A percentile compares a stretch with the other conserved stretches of the same genome.
phyloP scores from a whole-genome alignment of 2,113 vertebrate genomes.

The Probosciger aterrimus region DNA sequence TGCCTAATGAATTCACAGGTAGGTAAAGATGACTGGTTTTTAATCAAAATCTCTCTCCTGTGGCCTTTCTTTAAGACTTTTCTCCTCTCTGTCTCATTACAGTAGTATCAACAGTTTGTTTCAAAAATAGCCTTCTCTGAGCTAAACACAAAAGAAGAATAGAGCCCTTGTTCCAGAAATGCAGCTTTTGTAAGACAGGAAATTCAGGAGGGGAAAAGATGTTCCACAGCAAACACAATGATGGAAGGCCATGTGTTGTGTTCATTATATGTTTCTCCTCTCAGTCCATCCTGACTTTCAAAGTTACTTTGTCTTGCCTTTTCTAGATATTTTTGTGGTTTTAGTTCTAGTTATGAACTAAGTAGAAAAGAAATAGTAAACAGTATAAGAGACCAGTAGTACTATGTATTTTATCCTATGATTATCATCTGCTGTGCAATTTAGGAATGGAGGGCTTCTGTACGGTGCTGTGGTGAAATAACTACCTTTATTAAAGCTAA shows the following conservation, averaged over 20 bases:
- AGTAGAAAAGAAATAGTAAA: not conserved
- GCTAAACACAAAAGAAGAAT: not conserved
- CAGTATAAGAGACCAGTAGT: not conserved
- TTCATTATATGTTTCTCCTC: not conserved
- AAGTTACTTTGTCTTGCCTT: not conserved
- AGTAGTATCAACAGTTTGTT: not conserved
- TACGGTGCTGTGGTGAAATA: not conserved
- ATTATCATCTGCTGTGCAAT: not conserved
- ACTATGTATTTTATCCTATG: not conserved
- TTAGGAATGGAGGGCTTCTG: not conserved
- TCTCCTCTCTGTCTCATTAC: not conserved
- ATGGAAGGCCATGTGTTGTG: not conserved
- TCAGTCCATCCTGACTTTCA: not conserved
- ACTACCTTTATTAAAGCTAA: not conserved
- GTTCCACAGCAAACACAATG: not conserved
- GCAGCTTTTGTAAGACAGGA: not conserved
- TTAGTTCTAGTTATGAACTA: not conserved
- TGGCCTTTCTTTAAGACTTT: not conserved
- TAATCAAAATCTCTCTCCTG: not conserved
- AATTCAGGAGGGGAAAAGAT: not conserved
- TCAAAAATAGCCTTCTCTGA: not conserved
- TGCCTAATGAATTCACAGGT: not conserved
- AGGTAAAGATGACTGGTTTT: not conserved
- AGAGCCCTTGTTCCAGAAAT: not conserved
- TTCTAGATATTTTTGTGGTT: not conserved